Conservation (phyloP, 2,797 vertebrate genomes). For the Alfaro cultratus region DNA sequence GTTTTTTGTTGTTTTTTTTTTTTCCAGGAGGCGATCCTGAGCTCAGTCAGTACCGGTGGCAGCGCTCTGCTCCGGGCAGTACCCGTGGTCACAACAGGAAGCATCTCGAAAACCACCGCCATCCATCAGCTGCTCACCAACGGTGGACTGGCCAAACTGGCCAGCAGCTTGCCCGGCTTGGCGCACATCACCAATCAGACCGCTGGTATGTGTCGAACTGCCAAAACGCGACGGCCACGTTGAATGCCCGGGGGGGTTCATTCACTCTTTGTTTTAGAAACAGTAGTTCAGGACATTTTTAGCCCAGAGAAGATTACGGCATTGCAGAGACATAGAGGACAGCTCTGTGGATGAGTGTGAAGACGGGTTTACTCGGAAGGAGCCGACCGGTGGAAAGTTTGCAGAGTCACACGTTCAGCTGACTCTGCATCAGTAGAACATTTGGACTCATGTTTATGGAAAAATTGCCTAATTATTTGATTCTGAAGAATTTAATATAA, state of each 20-base stretch:
- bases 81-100: conserved; percentile 87
- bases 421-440: conserved; percentile 26
- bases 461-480: conserved; percentile 23
- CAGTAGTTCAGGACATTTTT: conserved; percentile 51
- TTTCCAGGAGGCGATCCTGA: conserved; percentile 80
- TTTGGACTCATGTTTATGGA: conserved; percentile 39
- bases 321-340: conserved; percentile 40
- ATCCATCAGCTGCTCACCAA: conserved; percentile 97
- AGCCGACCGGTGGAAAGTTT: conserved; percentile 17
- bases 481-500: conserved; percentile 31
- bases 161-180: conserved; percentile 92
- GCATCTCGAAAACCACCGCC: conserved; percentile 88
- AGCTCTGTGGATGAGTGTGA: conserved; percentile 31
- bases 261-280: conserved; percentile 57
- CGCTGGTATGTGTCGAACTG: conserved; percentile 86
- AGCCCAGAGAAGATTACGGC: conserved; percentile 29
- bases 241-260: conserved; percentile 63
- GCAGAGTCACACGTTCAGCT: conserved; percentile 33
- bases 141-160: conserved; percentile 92
- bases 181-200: conserved; percentile 93
- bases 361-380: conserved; percentile 36
- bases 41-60: conserved; percentile 77
- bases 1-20: neutral
- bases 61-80: conserved; percentile 89
- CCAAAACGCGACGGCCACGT: conserved; percentile 79